Percentiles rank a stretch among this genome's conserved stretches.
Conservation (phyloP, 2,888 invertebrate species). For the Pogonocherus hispidulus region DNA sequence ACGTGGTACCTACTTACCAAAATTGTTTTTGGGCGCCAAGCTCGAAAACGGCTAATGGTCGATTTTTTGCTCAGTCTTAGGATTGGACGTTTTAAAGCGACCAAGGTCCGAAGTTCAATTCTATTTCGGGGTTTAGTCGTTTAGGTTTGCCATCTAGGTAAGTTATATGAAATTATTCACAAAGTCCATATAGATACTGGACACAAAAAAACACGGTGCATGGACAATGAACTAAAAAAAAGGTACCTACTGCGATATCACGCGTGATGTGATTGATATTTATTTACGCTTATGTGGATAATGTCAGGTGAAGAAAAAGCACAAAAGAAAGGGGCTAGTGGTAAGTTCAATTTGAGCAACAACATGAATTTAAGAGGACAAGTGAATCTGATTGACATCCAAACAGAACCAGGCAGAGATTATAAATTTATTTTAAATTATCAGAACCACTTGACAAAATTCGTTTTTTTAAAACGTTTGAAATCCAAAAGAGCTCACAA, state of each 20-base stretch:
- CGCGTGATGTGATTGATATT: not conserved
- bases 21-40: no score
- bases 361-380: slow-evolving; percentile 22
- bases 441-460: not conserved
- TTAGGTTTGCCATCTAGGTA: not conserved
- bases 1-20: no score
- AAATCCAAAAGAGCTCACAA: not conserved
- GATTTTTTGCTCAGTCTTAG: no score
- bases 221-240: slow-evolving; percentile 32
- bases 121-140: no score
- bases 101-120: no score
- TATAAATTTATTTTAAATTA: not conserved
- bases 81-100: no score
- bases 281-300: not conserved
- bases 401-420: not conserved
- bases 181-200: slow-evolving; percentile 8
- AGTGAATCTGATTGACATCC: not conserved
- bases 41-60: no score
- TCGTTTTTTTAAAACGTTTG: not conserved
- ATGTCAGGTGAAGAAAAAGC: slow-evolving; percentile 34
- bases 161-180: slow-evolving; percentile 2
- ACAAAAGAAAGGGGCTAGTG: slow-evolving; percentile 34
- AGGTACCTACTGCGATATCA: slow-evolving; percentile 34
- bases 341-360: slow-evolving; percentile 32
- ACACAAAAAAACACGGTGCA: slow-evolving; percentile 9